Percentiles rank a stretch among this genome's conserved stretches.
These are phyloP conservation scores for Eupeodes latifasciatus DNA, from an alignment of 2,888 invertebrate species.

Conservation along the genomic window DNA sequence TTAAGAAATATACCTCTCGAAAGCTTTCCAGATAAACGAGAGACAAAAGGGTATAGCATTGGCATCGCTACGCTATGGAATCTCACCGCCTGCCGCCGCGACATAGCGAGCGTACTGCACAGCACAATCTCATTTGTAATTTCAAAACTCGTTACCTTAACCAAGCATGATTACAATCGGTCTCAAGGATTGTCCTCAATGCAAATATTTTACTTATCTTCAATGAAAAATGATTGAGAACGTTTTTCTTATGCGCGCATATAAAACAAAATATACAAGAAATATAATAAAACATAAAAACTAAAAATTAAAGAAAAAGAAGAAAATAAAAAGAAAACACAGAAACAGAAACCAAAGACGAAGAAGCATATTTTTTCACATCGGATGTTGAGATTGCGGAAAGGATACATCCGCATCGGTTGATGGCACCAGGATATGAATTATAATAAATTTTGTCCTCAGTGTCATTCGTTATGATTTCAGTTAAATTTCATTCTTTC, in stretches of 20 bases:
- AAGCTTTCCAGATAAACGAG: constrained; percentile 32
- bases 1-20: constrained; percentile 6
- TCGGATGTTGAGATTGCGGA: constrained; percentile 75
- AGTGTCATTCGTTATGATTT: constrained; percentile 75
- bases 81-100: no score
- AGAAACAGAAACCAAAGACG: constrained; percentile 45
- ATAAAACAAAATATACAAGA: not conserved
- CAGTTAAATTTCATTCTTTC: constrained; percentile 65
- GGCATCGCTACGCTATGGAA: not conserved
- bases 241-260: constrained; percentile 41
- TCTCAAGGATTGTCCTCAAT: constrained; percentile 74
- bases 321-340: constrained; percentile 11
- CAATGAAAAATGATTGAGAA: constrained; percentile 72
- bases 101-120: not conserved
- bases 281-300: constrained; percentile 2
- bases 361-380: constrained; percentile 41
- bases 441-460: constrained; percentile 75
- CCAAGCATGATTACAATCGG: constrained; percentile 75
- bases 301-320: constrained; percentile 3
- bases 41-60: not conserved
- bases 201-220: constrained; percentile 73
- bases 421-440: constrained; percentile 75
- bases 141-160: constrained; percentile 75
- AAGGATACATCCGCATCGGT: constrained; percentile 73
- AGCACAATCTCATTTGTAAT: constrained; percentile 71